Base-by-base conservation (phyloP, 2,113 vertebrate species). In the Lontra canadensis region DNA sequence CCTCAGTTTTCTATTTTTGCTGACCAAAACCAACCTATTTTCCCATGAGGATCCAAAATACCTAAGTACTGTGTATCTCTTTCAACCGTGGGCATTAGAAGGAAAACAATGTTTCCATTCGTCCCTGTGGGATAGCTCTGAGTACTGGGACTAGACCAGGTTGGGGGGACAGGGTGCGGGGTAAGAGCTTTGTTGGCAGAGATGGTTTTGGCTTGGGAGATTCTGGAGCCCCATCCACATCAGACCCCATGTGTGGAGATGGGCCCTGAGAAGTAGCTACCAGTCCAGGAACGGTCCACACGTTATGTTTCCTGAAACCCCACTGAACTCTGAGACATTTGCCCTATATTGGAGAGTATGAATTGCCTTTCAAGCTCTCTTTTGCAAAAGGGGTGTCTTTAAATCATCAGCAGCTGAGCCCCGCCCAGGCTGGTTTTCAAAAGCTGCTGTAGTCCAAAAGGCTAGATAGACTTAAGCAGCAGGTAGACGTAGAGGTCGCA, bases 1-100 rank as follows among this genome's bases (percentile, higher is more conserved):
- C 59, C 42, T 52, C 2, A 63, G 17, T 34, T 95, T 95, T 80
- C 83, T 81, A n/a, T 88, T 97, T 87, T 89, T 90, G 8, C 90
- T 85, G 17, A 7, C 10, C 13, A 93, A 69, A n/a, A 94, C 82
- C 36, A 96, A 93, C 57, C 81, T 39, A 47, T 87, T 96, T 96
- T 95, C 36, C 78, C 36, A 91, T 2, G n/a, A 90, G 14, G 31
- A 91, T 92, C 57, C 59, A 78, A 85, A 96, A 83, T 76, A 69
- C 47, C 42, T 65, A 90, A 94, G 34, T 9, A 63, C 42, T 59
- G 1, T 26, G 34, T 39, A 20, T 80, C 67, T 97, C 36, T 86
- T 95, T 87, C 31, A 88, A 80, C 29, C 17, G 15, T 14, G 14
- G 36, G 7, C 59, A 42, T 25, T 80, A 65, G 55, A 61, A 88